Conservation (phyloP, 2,888 invertebrate species). For the Polymixis flavicincta region DNA sequence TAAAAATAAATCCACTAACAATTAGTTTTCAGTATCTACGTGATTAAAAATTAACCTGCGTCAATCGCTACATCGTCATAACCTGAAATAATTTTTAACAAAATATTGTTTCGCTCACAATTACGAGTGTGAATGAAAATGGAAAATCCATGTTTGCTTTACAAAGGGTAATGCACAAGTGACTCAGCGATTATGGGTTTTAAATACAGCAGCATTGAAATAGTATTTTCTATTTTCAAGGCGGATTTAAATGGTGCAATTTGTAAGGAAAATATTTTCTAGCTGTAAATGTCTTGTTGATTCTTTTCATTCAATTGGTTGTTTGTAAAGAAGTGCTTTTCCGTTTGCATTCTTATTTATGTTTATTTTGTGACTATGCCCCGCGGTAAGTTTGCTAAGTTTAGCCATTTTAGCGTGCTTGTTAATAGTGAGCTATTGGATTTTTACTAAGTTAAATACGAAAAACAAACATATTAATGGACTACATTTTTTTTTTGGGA, state of each 20-base stretch:
- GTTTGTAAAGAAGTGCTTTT: slow-evolving; percentile 16
- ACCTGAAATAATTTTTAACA: background rate
- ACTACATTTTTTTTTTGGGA: background rate
- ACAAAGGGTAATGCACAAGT: slow-evolving; percentile 33
- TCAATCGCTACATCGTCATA: background rate
- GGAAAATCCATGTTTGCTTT: slow-evolving; percentile 56
- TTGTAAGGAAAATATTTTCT: slow-evolving; percentile 11
- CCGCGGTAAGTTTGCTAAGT: too few species aligned
- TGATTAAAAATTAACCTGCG: background rate
- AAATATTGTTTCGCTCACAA: slow-evolving; percentile 40
- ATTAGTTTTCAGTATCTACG: background rate
- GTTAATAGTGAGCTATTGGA: background rate
- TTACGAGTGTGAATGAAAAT: slow-evolving; percentile 50
- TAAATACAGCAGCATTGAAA: slow-evolving; percentile 23
- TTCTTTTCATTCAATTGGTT: slow-evolving; percentile 9
- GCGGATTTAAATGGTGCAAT: background rate
- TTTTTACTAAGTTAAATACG: background rate
- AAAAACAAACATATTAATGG: background rate
- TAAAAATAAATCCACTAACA: background rate
- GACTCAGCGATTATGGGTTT: slow-evolving; percentile 34
- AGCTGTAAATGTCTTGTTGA: slow-evolving; percentile 12
- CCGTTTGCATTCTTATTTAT: background rate
- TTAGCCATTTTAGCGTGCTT: too few species aligned
- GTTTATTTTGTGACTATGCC: background rate
- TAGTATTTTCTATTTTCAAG: slow-evolving; percentile 15